These are phyloP conservation scores for Lamellibrachia columna DNA, from an alignment of 2,888 invertebrate species.

Conservation along the genomic window DNA sequence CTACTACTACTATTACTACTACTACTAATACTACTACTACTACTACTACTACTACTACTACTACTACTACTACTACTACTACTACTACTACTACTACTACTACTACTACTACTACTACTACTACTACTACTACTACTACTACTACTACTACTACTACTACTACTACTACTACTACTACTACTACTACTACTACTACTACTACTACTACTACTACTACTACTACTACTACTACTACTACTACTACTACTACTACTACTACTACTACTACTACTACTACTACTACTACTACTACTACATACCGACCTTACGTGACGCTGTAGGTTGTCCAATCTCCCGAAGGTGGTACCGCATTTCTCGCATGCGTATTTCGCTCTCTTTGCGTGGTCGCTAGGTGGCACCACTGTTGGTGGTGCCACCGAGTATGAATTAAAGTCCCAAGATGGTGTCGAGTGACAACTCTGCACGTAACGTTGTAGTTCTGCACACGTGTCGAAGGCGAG, in stretches of 20 bases:
- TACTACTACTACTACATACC: slow-evolving; percentile 32
- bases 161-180: slow-evolving; percentile 35
- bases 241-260: slow-evolving; percentile 35
- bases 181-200: slow-evolving; percentile 35
- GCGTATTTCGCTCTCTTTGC: too few relatives aligned
- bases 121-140: slow-evolving; percentile 35
- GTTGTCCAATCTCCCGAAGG: too few relatives aligned
- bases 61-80: slow-evolving; percentile 35
- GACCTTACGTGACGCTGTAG: too few relatives aligned
- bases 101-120: slow-evolving; percentile 35
- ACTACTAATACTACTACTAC: slow-evolving; percentile 36
- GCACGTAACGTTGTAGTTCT: too few relatives aligned
- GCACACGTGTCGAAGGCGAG: too few relatives aligned
- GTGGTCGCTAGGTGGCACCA: too few relatives aligned
- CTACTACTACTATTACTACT: slow-evolving; percentile 35
- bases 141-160: slow-evolving; percentile 35
- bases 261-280: slow-evolving; percentile 35
- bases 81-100: slow-evolving; percentile 35
- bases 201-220: slow-evolving; percentile 34
- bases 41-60: slow-evolving; percentile 35
- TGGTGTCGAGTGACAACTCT: too few relatives aligned
- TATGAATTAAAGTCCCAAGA: too few relatives aligned
- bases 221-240: slow-evolving; percentile 35
- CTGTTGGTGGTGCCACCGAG: too few relatives aligned
- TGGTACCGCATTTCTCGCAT: too few relatives aligned